Evolutionary conservation across 2,113 vertebrate species (phyloP).

Genomic region (Serilophus lunatus): DNA sequence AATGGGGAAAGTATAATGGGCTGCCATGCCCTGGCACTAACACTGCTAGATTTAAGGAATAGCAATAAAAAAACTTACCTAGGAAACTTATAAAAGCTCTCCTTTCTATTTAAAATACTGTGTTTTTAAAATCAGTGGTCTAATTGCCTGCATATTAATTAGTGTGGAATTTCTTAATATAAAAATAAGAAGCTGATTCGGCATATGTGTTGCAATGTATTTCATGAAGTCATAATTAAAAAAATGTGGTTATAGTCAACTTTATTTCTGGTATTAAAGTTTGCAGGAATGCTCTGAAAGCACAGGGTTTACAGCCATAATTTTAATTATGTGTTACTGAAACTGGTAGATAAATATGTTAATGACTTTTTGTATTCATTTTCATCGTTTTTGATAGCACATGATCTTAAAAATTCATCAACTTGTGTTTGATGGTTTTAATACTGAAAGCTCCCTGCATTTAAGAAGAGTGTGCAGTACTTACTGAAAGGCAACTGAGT

Average conservation of each 20-base stretch:
- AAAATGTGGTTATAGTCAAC: not conserved
- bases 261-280: not conserved
- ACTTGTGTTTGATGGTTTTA: not conserved
- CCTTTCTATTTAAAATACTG: not conserved
- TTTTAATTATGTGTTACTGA: not conserved
- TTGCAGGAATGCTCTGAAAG: not conserved
- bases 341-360: not conserved
- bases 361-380: not conserved
- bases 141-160: not conserved
- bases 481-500: not conserved
- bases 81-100: not conserved
- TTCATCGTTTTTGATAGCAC: not conserved
- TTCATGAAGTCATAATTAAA: not conserved
- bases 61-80: not conserved
- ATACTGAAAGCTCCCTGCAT: fast-evolving
- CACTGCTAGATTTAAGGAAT: not conserved
- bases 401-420: not conserved
- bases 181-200: not conserved
- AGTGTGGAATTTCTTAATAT: not conserved
- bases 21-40: not conserved
- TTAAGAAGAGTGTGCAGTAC: not conserved
- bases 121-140: not conserved
- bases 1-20: not conserved
- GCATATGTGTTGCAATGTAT: not conserved
- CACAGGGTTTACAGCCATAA: not conserved